A percentile compares a stretch with the other conserved stretches of the same genome.
These are phyloP conservation scores for Narcine bancroftii DNA, from an alignment of 2,113 vertebrate species.

Conservation along the genomic window DNA sequence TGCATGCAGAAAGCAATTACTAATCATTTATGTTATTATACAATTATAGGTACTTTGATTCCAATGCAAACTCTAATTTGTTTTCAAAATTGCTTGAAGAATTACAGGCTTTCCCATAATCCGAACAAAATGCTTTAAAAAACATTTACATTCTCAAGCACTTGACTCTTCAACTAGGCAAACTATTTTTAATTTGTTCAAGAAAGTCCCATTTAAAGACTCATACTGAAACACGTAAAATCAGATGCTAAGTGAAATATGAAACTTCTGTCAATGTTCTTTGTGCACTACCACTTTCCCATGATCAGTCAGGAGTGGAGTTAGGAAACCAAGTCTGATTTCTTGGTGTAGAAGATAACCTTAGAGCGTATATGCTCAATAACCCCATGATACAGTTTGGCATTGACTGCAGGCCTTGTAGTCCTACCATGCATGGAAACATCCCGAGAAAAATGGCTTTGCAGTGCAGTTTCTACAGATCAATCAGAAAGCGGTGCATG, in stretches of 20 bases:
- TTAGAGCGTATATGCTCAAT: neutral
- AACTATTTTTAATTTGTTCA: conserved; percentile 4
- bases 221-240: neutral
- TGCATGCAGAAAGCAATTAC: neutral
- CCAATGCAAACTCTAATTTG: neutral
- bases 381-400: neutral
- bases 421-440: neutral
- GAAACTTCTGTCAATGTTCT: neutral
- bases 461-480: neutral
- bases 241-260: conserved; percentile 4
- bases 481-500: neutral
- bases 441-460: neutral
- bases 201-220: neutral
- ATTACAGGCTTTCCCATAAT: neutral
- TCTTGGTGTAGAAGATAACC: neutral
- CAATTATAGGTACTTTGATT: neutral
- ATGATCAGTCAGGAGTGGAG: neutral
- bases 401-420: neutral
- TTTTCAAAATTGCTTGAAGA: neutral
- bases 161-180: neutral
- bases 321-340: conserved; percentile 11
- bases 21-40: neutral
- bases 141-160: neutral
- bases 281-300: neutral
- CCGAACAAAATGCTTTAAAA: neutral